phyloP scores from a whole-genome alignment of 2,797 vertebrate genomes.

The Tragelaphus oryx region DNA sequence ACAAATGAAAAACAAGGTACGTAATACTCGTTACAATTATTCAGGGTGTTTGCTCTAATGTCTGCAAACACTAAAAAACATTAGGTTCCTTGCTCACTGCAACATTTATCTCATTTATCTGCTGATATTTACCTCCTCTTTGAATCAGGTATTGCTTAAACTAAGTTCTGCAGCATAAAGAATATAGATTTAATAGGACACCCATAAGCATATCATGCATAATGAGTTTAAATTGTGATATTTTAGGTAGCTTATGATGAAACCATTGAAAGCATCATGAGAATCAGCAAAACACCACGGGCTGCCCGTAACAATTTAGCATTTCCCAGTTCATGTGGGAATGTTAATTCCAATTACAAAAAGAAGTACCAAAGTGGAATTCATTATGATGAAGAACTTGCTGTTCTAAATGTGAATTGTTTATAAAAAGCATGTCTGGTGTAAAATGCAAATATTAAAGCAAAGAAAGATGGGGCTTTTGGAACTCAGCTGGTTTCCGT shows the following conservation, averaged over 20 bases:
- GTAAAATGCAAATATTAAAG: conserved; percentile 35
- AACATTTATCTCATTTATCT: conserved; percentile 31
- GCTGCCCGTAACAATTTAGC: conserved; percentile 21
- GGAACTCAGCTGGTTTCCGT: not conserved
- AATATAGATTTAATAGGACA: not conserved
- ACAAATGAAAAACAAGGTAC: conserved; percentile 60
- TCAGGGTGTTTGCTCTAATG: conserved; percentile 15
- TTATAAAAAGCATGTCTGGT: conserved; percentile 12
- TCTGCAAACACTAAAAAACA: conserved; percentile 30
- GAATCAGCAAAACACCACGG: not conserved
- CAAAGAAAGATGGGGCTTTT: not conserved
- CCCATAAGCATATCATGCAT: not conserved
- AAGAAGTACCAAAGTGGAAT: conserved; percentile 15
- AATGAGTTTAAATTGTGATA: not conserved
- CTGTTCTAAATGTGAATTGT: not conserved
- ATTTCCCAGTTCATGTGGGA: conserved; percentile 17
- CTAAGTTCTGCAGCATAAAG: not conserved
- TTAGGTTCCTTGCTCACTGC: conserved; percentile 17
- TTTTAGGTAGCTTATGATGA: conserved; percentile 21
- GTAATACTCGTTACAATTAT: conserved; percentile 13
- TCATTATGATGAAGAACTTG: conserved; percentile 46
- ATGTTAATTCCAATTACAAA: conserved; percentile 55
- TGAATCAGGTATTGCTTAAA: not conserved
- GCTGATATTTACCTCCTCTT: not conserved
- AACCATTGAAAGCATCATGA: not conserved